Percentiles rank a stretch among this genome's conserved stretches.
These are phyloP conservation scores for Hoplias malabaricus DNA, from an alignment of 2,113 vertebrate species.

Conservation along the genomic window DNA sequence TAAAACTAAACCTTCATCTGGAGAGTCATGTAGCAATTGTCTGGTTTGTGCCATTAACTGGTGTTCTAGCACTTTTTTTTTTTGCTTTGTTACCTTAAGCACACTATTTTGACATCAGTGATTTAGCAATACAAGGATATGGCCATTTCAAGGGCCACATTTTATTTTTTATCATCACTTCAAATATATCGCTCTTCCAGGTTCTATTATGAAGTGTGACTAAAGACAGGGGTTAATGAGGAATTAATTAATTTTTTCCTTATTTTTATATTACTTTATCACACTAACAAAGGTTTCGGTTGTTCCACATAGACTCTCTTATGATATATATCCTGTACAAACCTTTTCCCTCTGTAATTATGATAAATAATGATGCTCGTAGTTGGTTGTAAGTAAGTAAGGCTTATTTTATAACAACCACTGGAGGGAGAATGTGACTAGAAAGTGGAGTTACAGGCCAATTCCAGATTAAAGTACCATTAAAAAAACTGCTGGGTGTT, in stretches of 20 bases:
- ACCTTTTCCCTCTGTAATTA: not conserved
- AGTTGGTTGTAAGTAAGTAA: not conserved
- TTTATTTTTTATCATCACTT: not conserved
- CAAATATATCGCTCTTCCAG: slow-evolving; percentile 12
- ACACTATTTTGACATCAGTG: not conserved
- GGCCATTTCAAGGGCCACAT: not conserved
- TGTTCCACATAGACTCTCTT: not conserved
- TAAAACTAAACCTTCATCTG: not conserved
- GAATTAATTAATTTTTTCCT: not conserved
- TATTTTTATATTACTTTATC: not conserved
- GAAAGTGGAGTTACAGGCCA: not conserved
- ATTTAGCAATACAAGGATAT: slow-evolving; percentile 3
- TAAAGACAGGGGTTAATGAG: not conserved
- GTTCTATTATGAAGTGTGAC: not conserved
- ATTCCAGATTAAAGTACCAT: not conserved
- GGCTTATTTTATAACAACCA: not conserved
- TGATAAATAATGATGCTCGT: not conserved
- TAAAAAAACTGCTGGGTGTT: not conserved
- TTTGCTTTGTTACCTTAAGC: not conserved
- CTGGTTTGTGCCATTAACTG: not conserved
- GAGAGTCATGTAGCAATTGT: slow-evolving; percentile 17
- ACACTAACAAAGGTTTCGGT: not conserved
- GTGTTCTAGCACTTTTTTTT: not conserved
- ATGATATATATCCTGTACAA: not conserved
- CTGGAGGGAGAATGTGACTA: not conserved